A percentile compares a stretch with the other conserved stretches of the same genome.
phyloP scores from a whole-genome alignment of 2,797 vertebrate genomes.

The Aselliscus stoliczkanus region DNA sequence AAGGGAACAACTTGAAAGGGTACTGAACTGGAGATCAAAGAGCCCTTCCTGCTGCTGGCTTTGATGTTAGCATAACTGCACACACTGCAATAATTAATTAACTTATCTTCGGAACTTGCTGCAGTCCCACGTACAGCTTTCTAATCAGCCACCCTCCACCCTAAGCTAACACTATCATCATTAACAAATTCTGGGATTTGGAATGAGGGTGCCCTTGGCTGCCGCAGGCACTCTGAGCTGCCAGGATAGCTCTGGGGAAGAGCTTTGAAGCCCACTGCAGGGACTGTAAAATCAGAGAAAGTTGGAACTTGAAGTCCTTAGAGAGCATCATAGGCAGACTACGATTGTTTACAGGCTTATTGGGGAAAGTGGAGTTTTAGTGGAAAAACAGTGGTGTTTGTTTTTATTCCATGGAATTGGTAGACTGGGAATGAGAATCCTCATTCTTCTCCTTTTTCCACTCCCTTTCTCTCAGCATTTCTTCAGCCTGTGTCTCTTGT shows the following conservation, averaged over 20 bases:
- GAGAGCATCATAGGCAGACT: not conserved
- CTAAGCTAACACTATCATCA: not conserved
- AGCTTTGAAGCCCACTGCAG: constrained; percentile 33
- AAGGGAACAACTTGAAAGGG: constrained; percentile 58
- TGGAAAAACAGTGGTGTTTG: not conserved
- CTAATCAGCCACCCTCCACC: constrained; percentile 17
- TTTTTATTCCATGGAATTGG: not conserved
- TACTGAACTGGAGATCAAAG: constrained; percentile 59
- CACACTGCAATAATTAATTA: constrained; percentile 58
- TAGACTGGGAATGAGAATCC: not conserved
- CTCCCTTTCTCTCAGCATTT: not conserved
- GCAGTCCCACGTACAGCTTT: not conserved
- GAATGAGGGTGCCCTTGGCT: not conserved
- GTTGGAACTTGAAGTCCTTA: not conserved
- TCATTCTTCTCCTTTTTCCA: not conserved
- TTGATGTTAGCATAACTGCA: constrained; percentile 47
- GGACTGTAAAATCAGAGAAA: constrained; percentile 35
- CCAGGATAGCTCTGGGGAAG: constrained; percentile 11
- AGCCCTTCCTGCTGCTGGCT: constrained; percentile 40
- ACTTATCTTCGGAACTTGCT: constrained; percentile 41
- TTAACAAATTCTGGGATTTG: constrained; percentile 30
- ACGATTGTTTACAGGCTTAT: not conserved
- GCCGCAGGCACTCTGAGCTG: not conserved
- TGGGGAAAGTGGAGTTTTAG: not conserved
- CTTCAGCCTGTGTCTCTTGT: not conserved